A percentile compares a stretch with the other conserved stretches of the same genome.
Evolutionary conservation across 2,113 vertebrate species (phyloP).

Genomic region (Thomomys bottae): DNA sequence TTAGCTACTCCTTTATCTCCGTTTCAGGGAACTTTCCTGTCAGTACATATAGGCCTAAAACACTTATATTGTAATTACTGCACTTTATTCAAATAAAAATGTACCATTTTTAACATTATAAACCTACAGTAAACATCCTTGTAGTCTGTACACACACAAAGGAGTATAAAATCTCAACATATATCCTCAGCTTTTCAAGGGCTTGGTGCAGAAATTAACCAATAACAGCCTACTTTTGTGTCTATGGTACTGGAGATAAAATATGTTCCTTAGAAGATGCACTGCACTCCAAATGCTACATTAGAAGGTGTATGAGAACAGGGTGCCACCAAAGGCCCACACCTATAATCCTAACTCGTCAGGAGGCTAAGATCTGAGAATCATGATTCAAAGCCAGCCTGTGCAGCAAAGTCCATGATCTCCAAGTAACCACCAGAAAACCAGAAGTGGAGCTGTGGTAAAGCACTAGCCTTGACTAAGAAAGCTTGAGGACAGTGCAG

Average conservation of each 20-base stretch:
- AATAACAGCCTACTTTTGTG: background rate
- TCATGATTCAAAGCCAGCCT: too few species aligned
- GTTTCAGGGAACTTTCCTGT: conserved; percentile 12
- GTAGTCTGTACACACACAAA: background rate
- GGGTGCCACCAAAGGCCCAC: too few species aligned
- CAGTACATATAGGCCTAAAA: background rate
- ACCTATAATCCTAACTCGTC: too few species aligned
- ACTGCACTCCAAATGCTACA: background rate
- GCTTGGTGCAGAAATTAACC: background rate
- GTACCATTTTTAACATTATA: conserved; percentile 1
- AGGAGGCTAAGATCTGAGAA: too few species aligned
- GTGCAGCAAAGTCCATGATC: too few species aligned
- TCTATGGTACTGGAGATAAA: background rate
- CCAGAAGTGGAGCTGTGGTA: too few species aligned
- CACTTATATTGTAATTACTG: background rate
- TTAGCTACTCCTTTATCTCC: background rate
- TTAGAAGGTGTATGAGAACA: background rate
- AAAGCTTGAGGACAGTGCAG: background rate
- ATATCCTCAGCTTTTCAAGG: background rate
- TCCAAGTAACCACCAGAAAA: too few species aligned
- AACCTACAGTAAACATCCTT: conserved; percentile 12
- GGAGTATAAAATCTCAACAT: too few species aligned
- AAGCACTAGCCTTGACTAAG: too few species aligned
- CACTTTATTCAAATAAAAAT: conserved; percentile 23
- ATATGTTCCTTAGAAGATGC: too few species aligned